phyloP scores from a whole-genome alignment of 2,797 vertebrate genomes.

The Lepus townsendii region DNA sequence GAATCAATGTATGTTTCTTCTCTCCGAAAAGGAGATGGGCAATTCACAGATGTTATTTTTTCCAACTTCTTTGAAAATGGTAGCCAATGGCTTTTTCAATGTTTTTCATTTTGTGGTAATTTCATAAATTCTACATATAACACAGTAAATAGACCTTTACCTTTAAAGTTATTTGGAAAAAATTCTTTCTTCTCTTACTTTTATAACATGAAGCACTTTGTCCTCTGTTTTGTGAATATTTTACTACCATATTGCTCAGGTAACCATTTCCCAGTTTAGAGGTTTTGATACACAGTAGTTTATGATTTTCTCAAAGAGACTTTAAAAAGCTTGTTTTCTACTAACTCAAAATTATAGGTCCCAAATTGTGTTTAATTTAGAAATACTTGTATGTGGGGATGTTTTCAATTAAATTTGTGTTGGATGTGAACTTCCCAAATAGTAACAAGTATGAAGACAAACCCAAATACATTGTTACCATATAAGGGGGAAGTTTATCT shows the following conservation, averaged over 20 bases:
- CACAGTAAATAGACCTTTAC: constrained; percentile 52
- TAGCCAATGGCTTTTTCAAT: constrained; percentile 29
- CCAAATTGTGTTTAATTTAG: not conserved
- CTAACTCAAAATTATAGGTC: not conserved
- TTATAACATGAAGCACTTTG: not conserved
- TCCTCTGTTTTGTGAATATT: not conserved
- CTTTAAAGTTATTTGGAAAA: constrained; percentile 55
- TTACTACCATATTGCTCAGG: not conserved
- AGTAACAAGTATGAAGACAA: not conserved
- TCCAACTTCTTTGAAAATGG: constrained; percentile 41
- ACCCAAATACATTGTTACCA: not conserved
- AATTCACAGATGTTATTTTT: constrained; percentile 64
- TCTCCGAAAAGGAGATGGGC: constrained; percentile 54
- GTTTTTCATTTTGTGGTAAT: constrained; percentile 54
- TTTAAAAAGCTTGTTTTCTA: not conserved
- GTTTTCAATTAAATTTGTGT: not conserved
- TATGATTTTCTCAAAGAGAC: not conserved
- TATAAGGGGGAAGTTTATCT: too few relatives aligned
- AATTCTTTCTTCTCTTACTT: constrained; percentile 10
- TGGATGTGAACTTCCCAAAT: not conserved
- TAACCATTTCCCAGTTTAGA: not conserved
- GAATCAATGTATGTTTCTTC: constrained; percentile 11
- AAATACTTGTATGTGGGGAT: not conserved
- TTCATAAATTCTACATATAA: constrained; percentile 59
- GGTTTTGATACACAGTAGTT: not conserved